Evolutionary conservation across 1,140 invertebrate genomes (phyloP), one percentile per base, ranked within the genome.

Genomic region (Batillaria attramentaria): DNA sequence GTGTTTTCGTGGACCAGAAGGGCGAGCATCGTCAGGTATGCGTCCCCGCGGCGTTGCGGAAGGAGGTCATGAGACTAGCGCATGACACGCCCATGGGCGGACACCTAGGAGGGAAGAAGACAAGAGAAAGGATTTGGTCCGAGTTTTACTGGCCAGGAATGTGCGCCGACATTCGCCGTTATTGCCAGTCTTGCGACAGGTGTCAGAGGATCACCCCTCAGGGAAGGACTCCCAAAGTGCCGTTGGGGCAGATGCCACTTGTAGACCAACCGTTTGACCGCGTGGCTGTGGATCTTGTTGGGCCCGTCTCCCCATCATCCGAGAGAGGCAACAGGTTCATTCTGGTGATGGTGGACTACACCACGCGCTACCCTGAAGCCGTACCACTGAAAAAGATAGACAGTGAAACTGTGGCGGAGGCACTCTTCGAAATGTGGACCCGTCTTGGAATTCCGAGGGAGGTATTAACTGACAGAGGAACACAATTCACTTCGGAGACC

Each of bases 401-500:
- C 0, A 79, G 77, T 5, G 79, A 79, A 57, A 78, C 68, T 8
- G 81, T 83, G 20, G 77, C 79, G 1, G 81, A 84, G 50, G 84
- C 79, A 4, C 57, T 81, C 33, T 8, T 79, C 10, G 70, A 46
- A 2, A 78, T 91, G 6, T 92, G 92, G 84, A 78, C 83, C 4
- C 82, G 85, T 60, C 84, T 91, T 75, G 92, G 91, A n/a, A 79
- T 91, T 62, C 91, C 90, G 28, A 46, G 85, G 62, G 86, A 84
- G 54, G 72, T 81, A 16, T 39, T 84, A 24, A 70, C 54, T 41
- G 83, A 84, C 42, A 31, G 57, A 39, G 83, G 79, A 20, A 79
- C 41, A 0, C 81, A 84, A 35, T 84, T 82, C 69, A 78, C 60
- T 39, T 80, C 42, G 18, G 43, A 65, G 5, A 28, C 75, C 3